Evolutionary conservation across 1,140 invertebrate genomes (phyloP).

Genomic region (Eumaeus atala): DNA sequence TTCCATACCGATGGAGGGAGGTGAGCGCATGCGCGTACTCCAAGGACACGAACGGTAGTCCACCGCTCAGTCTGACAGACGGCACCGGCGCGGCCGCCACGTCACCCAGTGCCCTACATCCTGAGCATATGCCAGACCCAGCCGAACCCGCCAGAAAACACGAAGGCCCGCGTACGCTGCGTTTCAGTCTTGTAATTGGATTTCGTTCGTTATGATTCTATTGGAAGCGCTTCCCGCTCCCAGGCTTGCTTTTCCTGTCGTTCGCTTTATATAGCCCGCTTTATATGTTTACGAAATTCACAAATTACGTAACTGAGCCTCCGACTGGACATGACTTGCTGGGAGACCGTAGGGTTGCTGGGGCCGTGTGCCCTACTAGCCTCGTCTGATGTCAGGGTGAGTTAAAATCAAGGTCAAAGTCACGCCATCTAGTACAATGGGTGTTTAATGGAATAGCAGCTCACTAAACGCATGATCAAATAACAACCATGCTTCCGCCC

Average conservation of each 20-base stretch:
- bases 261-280: conserved; percentile 59
- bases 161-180: conserved; percentile 62
- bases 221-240: conserved; percentile 67
- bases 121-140: conserved; percentile 46
- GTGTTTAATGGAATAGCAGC: background rate
- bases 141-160: conserved; percentile 34
- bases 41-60: conserved; percentile 63
- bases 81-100: conserved; percentile 50
- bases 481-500: background rate
- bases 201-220: conserved; percentile 70
- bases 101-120: conserved; percentile 25
- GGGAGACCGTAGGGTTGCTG: conserved; percentile 70
- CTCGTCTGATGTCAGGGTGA: conserved; percentile 65
- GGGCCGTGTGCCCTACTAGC: conserved; percentile 69
- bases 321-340: conserved; percentile 67
- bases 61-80: conserved; percentile 54
- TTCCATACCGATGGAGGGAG: conserved; percentile 49
- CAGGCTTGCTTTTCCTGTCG: conserved; percentile 60
- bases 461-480: background rate
- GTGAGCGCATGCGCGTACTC: conserved; percentile 50
- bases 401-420: conserved; percentile 39
- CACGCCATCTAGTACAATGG: conserved; percentile 17
- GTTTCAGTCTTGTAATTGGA: conserved; percentile 72
- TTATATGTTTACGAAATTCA: conserved; percentile 46
- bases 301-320: conserved; percentile 21